Base-by-base conservation (phyloP, 2,113 vertebrate species). In the Thryonomys swinderianus region DNA sequence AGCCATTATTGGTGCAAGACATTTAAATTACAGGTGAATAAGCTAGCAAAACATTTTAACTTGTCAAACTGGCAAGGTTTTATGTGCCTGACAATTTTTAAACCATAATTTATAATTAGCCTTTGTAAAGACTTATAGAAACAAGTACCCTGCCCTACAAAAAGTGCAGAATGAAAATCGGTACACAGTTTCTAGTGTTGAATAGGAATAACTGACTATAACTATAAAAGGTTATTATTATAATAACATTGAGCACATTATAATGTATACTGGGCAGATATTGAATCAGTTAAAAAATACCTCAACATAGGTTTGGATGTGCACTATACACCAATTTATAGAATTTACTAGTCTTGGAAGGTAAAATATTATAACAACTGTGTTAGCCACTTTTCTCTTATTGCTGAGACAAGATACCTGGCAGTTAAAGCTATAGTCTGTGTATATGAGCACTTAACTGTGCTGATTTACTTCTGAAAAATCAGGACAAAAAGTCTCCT, bases 371-470 rank as follows among this genome's bases (percentile, higher is more conserved):
- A n/a, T n/a, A n/a, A n/a, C n/a, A n/a, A n/a, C n/a, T n/a, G n/a
- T n/a, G n/a, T n/a, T n/a, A n/a, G n/a, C n/a, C n/a, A n/a, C n/a
- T n/a, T n/a, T n/a, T n/a, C n/a, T n/a, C n/a, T n/a, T n/a, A n/a
- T n/a, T n/a, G n/a, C n/a, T n/a, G n/a, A n/a, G n/a, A n/a, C n/a
- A n/a, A n/a, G n/a, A n/a, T n/a, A n/a, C n/a, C n/a, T n/a, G n/a
- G n/a, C n/a, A n/a, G n/a, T n/a, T n/a, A n/a, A n/a, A n/a, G n/a
- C n/a, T n/a, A n/a, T n/a, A n/a, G n/a, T n/a, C n/a, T 5, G 25
- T 3, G 5, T 18, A n/a, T 34, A 51, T 3, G 20, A 32, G 2
- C 0, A n/a, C 2, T 1, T 11, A 21, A 0, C 4, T 55, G 16
- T 55, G 3, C 3, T 78, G 30, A 82, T 51, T 1, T 17, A 27